Conservation (phyloP, 2,113 vertebrate genomes). For the Onychorhynchus coronatus region DNA sequence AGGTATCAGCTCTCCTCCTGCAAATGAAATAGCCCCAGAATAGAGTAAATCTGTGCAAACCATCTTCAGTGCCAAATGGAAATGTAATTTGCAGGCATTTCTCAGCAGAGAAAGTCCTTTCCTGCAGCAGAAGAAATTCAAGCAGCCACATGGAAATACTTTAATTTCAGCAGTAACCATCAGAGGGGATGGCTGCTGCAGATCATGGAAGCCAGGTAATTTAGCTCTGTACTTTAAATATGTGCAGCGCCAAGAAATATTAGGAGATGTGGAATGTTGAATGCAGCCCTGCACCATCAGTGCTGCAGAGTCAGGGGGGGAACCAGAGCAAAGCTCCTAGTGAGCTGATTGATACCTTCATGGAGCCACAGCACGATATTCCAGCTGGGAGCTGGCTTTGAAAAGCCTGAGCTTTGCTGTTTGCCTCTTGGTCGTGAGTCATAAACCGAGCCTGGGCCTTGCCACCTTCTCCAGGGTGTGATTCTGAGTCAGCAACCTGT, state of each 20-base stretch:
- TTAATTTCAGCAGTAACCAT: slow-evolving; percentile 45
- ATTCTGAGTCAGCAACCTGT: background rate
- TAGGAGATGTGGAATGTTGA: slow-evolving; percentile 39
- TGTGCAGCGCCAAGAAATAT: slow-evolving; percentile 34
- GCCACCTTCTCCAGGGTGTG: background rate
- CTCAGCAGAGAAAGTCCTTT: slow-evolving; percentile 30
- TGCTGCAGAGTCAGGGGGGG: background rate
- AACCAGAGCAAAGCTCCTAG: background rate
- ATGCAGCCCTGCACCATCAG: background rate
- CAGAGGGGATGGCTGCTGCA: slow-evolving; percentile 65
- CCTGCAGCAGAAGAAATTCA: slow-evolving; percentile 37
- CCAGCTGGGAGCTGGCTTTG: background rate
- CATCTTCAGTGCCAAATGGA: slow-evolving; percentile 37
- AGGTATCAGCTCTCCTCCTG: background rate
- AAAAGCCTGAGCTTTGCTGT: background rate
- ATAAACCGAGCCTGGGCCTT: background rate
- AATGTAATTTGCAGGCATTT: slow-evolving; percentile 65
- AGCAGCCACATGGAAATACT: slow-evolving; percentile 78
- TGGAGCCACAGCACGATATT: background rate
- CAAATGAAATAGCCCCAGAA: background rate
- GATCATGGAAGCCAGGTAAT: slow-evolving; percentile 60
- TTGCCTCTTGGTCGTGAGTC: background rate
- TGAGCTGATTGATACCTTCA: background rate
- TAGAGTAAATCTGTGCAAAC: background rate
- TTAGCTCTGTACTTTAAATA: slow-evolving; percentile 56